A percentile compares a stretch with the other conserved stretches of the same genome.
phyloP scores from a whole-genome alignment of 1,140 invertebrate species.

The Drosophila orosa region DNA sequence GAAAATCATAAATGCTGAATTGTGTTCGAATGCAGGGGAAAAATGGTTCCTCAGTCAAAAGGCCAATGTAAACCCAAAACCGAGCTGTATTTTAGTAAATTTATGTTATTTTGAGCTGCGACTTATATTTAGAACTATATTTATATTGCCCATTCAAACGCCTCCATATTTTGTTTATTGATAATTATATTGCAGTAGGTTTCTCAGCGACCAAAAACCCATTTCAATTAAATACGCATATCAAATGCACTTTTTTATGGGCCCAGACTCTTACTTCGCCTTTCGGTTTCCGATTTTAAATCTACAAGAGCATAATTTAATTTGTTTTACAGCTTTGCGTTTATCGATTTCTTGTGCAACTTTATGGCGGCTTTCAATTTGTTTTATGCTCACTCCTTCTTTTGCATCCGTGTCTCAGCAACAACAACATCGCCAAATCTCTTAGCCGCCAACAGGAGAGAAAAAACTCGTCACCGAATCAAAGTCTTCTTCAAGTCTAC shows the following conservation, averaged over 20 bases:
- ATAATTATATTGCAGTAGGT: background rate
- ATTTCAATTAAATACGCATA: conserved; percentile 68
- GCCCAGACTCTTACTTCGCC: conserved; percentile 65
- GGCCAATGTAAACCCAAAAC: background rate
- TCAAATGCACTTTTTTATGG: conserved; percentile 59
- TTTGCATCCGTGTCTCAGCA: conserved; percentile 55
- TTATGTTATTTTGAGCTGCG: background rate
- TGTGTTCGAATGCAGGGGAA: conserved; percentile 64
- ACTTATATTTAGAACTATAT: background rate
- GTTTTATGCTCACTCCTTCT: conserved; percentile 27
- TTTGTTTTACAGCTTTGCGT: conserved; percentile 68
- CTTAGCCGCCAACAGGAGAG: conserved; percentile 4
- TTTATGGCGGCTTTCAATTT: conserved; percentile 72
- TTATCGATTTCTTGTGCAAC: conserved; percentile 59
- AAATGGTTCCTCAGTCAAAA: conserved; percentile 3
- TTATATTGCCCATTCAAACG: background rate
- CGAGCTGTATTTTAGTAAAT: background rate
- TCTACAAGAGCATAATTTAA: conserved; percentile 65
- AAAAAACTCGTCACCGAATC: conserved; percentile 48
- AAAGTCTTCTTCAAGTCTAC: conserved; percentile 35
- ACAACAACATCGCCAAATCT: conserved; percentile 21
- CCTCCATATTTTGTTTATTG: background rate
- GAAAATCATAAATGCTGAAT: conserved; percentile 79
- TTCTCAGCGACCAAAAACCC: conserved; percentile 29
- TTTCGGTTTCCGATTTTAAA: conserved; percentile 45